These are phyloP conservation scores for Pungitius pungitius DNA, from an alignment of 2,113 vertebrate species.

Conservation along the genomic window DNA sequence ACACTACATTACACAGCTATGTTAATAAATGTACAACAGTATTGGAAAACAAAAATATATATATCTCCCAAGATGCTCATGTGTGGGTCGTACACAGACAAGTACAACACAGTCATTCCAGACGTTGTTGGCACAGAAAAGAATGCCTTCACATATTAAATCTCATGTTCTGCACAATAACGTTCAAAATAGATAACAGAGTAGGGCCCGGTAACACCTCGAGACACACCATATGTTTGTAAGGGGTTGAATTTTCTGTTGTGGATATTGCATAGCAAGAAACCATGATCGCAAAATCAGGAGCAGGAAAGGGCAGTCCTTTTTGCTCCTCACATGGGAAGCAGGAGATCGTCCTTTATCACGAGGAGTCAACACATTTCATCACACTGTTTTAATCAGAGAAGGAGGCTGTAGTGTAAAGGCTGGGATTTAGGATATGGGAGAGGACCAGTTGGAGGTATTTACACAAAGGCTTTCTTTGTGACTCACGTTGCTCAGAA, in stretches of 20 bases:
- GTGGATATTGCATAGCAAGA: constrained; percentile 84
- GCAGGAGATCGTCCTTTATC: constrained; percentile 44
- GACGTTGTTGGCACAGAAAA: constrained; percentile 77
- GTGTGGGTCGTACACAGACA: constrained; percentile 60
- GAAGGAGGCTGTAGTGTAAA: constrained; percentile 56
- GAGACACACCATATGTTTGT: constrained; percentile 37
- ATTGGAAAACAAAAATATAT: constrained; percentile 79
- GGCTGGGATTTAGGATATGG: constrained; percentile 4
- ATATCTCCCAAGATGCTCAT: constrained; percentile 78
- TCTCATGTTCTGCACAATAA: constrained; percentile 59
- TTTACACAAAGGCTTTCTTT: constrained; percentile 66
- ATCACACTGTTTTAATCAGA: constrained; percentile 35
- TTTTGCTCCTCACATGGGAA: constrained; percentile 32
- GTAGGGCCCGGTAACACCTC: constrained; percentile 40
- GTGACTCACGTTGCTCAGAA: constrained; percentile 57
- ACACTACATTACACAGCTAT: constrained; percentile 83
- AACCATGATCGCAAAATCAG: constrained; percentile 68
- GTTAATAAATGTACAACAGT: constrained; percentile 78
- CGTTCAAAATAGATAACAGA: constrained; percentile 52
- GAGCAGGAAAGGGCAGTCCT: background rate
- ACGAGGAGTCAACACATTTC: constrained; percentile 29
- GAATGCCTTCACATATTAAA: constrained; percentile 73
- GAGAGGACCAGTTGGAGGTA: constrained; percentile 57
- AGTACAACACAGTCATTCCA: constrained; percentile 73
- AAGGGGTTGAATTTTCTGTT: constrained; percentile 45